Evolutionary conservation across 1,140 invertebrate species (phyloP), one percentile per base, ranked within the genome.

Genomic region (Bradysia coprophila): DNA sequence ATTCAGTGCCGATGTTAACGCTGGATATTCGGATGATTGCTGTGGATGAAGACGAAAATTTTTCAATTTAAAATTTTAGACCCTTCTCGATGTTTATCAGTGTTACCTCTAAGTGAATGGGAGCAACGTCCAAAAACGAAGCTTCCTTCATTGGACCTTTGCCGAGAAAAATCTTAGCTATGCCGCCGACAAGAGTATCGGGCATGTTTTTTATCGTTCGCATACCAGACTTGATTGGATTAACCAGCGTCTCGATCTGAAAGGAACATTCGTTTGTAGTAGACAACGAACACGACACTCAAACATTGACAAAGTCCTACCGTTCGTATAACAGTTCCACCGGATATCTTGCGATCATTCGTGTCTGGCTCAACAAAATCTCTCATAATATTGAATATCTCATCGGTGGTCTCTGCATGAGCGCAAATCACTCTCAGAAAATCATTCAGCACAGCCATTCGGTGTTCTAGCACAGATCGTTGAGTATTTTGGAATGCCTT

Each of bases 401-500:
- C 72, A 57, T 69, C 67, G 52, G 81, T 74, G 15, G 69, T 64
- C 13, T 71, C 67, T 31, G 82, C 62, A 33, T 72, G 67, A 46
- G 73, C 71, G 15, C 78, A 70, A 18, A 88, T 50, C 47, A 71
- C 78, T 49, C 77, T 69, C 42, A 95, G 63, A 65, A 92, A 95
- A 23, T 69, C 71, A 55, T 92, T 89, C 4, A 95, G 60, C 65
- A 85, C 81, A 43, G 76, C 69, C 69, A 86, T 89, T 22, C 91
- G 66, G 51, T 76, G 80, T 56, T 95, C 89, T 33, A 96, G 57
- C 33, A 95, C 89, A 6, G 76, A 66, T 37, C 85, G 65, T 42
- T 88, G 89, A 57, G 88, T 85, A 57, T 94, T 95, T 49, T 93
- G 89, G 54, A 95, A 88, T 15, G 90, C 80, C 53, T 91, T 92